Percentiles rank a stretch among this genome's conserved stretches.
phyloP scores from a whole-genome alignment of 2,888 invertebrate genomes.

The Eueremaeus valkanovi region DNA sequence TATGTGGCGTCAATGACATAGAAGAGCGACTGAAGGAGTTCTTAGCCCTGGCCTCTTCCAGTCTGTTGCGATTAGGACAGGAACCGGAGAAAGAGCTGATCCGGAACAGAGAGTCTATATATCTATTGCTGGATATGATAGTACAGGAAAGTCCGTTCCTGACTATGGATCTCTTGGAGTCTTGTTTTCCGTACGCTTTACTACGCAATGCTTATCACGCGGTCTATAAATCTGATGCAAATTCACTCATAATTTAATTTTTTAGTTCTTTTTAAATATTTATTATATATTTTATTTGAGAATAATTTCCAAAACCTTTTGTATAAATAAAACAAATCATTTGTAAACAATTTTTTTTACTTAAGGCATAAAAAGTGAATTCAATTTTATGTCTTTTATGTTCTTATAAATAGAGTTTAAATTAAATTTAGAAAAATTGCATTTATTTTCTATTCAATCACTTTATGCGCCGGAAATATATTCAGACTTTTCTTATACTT shows the following conservation, averaged over 20 bases:
- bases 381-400: background rate
- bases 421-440: background rate
- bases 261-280: background rate
- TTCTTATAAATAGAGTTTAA: background rate
- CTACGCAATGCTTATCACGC: conserved; percentile 97
- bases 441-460: background rate
- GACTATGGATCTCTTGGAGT: conserved; percentile 96
- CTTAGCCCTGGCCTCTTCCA: conserved; percentile 82
- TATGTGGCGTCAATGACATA: conserved; percentile 92
- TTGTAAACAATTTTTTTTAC: too few relatives aligned
- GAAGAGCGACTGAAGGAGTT: conserved; percentile 97
- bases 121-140: conserved; percentile 88
- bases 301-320: too few relatives aligned
- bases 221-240: conserved; percentile 60
- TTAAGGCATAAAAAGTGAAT: too few relatives aligned
- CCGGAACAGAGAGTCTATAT: conserved; percentile 91
- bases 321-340: too few relatives aligned
- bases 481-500: conserved; percentile 13
- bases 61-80: conserved; percentile 85
- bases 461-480: conserved; percentile 11
- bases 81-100: conserved; percentile 92
- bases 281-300: too few relatives aligned
- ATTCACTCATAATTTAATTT: background rate
- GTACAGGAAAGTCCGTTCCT: conserved; percentile 97
- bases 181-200: conserved; percentile 97